These are phyloP conservation scores for Chelonus insularis DNA, from an alignment of 1,140 invertebrate genomes.

Conservation along the genomic window DNA sequence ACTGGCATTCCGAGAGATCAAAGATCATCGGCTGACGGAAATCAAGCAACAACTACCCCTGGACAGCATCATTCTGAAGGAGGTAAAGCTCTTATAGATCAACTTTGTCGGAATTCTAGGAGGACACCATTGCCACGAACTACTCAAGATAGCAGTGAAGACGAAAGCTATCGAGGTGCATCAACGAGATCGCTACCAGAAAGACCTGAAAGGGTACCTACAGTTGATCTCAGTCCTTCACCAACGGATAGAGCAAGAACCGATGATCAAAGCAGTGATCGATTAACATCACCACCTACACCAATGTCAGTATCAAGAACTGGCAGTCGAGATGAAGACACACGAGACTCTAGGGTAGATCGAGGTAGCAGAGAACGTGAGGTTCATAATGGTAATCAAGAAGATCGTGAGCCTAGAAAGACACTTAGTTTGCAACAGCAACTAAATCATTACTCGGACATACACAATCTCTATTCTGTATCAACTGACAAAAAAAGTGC, in stretches of 20 bases:
- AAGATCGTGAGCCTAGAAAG: constrained; percentile 43
- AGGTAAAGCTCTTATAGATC: constrained; percentile 70
- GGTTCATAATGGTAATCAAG: constrained; percentile 40
- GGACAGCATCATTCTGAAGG: constrained; percentile 53
- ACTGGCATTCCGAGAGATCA: constrained; percentile 60
- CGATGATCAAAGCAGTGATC: constrained; percentile 49
- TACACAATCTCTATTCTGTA: constrained; percentile 57
- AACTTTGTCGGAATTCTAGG: constrained; percentile 67
- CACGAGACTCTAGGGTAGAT: constrained; percentile 44
- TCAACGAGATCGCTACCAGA: constrained; percentile 42
- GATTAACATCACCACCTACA: constrained; percentile 52
- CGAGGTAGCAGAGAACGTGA: constrained; percentile 50
- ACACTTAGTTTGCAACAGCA: constrained; percentile 40
- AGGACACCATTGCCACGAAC: constrained; percentile 62
- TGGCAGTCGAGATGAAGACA: constrained; percentile 51
- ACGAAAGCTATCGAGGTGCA: constrained; percentile 50
- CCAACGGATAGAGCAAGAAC: constrained; percentile 48
- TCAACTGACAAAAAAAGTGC: constrained; percentile 62
- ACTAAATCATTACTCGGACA: constrained; percentile 56
- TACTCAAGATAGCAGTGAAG: constrained; percentile 54
- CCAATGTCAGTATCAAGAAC: constrained; percentile 47
- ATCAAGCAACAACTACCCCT: constrained; percentile 34
- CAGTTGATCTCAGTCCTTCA: constrained; percentile 55
- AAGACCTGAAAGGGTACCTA: constrained; percentile 55
- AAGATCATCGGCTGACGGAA: constrained; percentile 41